Evolutionary conservation across 2,888 invertebrate species (phyloP).

Genomic region (Drosophila picticornis): DNA sequence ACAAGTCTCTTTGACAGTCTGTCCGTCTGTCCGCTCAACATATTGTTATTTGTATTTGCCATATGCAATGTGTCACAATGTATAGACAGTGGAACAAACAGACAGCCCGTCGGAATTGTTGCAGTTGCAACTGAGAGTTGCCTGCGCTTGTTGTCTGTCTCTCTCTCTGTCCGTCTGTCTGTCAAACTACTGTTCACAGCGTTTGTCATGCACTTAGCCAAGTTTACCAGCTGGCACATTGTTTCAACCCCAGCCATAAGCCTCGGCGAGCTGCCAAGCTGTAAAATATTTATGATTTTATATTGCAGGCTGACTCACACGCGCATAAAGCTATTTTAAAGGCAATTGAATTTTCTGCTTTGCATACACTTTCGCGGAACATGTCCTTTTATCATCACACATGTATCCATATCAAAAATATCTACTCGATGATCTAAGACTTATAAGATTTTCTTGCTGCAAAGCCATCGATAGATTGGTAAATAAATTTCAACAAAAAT

Average conservation of each 20-base stretch:
- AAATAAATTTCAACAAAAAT: background rate
- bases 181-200: constrained; percentile 61
- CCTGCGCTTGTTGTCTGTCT: constrained; percentile 20
- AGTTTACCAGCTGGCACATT: constrained; percentile 52
- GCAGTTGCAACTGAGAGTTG: constrained; percentile 27
- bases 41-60: constrained; percentile 18
- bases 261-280: constrained; percentile 20
- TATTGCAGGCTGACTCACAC: constrained; percentile 27
- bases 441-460: background rate
- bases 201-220: constrained; percentile 76
- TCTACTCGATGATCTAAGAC: background rate
- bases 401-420: background rate
- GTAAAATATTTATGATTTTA: constrained; percentile 51
- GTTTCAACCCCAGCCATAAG: constrained; percentile 13
- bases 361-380: background rate
- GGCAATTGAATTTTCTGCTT: constrained; percentile 27
- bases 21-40: constrained; percentile 32
- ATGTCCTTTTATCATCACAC: background rate
- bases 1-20: constrained; percentile 41
- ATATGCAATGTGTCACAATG: constrained; percentile 39
- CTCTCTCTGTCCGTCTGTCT: constrained; percentile 19
- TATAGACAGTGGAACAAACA: constrained; percentile 25
- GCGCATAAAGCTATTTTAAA: constrained; percentile 25
- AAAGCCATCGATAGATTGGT: background rate
- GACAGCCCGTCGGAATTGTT: constrained; percentile 1